phyloP scores from a whole-genome alignment of 2,797 vertebrate genomes.

The Channallabes apus region DNA sequence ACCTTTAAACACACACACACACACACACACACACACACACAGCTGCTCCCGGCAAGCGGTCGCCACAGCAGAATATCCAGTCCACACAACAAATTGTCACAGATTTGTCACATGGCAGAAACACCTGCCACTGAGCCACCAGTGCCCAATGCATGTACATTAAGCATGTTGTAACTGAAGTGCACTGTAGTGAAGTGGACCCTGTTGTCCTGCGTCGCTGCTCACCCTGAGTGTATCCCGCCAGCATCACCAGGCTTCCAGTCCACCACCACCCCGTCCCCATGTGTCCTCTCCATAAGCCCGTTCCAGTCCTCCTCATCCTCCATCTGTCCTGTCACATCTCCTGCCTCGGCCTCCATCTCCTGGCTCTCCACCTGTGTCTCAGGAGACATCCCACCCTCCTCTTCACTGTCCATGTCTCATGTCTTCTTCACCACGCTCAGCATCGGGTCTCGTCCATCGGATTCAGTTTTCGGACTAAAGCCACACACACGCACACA shows the following conservation, averaged over 20 bases:
- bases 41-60: too few relatives aligned
- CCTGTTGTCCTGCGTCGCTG: not conserved
- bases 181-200: not conserved
- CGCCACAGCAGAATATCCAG: too few relatives aligned
- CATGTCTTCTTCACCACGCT: not conserved
- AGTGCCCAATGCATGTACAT: too few relatives aligned
- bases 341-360: slow-evolving; percentile 14
- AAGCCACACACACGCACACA: not conserved
- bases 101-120: too few relatives aligned
- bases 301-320: slow-evolving; percentile 56
- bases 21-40: not conserved
- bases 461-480: not conserved
- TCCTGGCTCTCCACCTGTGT: slow-evolving; percentile 27
- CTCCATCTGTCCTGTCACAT: slow-evolving; percentile 28
- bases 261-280: slow-evolving; percentile 43
- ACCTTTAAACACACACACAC: not conserved
- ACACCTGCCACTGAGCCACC: too few relatives aligned
- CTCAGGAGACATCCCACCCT: slow-evolving; percentile 34
- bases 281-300: too few relatives aligned
- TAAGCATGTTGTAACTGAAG: not conserved
- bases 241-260: slow-evolving; percentile 59
- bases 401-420: slow-evolving; percentile 49
- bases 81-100: too few relatives aligned
- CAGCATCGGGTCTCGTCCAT: not conserved
- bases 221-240: slow-evolving; percentile 65